Evolutionary conservation across 2,797 vertebrate genomes (phyloP).

Genomic region (Cichlasoma orientale): DNA sequence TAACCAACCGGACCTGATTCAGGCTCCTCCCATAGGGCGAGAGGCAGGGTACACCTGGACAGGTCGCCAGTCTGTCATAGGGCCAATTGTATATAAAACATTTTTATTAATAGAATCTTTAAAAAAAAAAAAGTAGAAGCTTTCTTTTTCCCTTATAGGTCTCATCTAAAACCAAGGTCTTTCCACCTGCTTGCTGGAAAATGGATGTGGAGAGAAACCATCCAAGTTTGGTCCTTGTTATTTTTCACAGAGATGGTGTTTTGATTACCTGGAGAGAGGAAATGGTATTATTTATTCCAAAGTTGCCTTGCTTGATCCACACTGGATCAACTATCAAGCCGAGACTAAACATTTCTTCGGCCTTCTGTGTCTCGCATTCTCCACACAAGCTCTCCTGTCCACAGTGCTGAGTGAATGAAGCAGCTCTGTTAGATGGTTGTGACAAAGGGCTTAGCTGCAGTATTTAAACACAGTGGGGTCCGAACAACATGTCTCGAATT

Average conservation of each 20-base stretch:
- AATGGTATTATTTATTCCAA: constrained; percentile 75
- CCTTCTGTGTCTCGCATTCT: constrained; percentile 31
- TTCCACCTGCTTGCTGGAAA: constrained; percentile 41
- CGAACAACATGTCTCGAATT: constrained; percentile 39
- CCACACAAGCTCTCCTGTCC: constrained; percentile 41
- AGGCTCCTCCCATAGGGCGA: too few relatives aligned
- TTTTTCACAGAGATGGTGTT: constrained; percentile 78
- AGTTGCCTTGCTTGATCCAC: constrained; percentile 64
- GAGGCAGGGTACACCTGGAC: too few relatives aligned
- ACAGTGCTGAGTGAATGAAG: constrained; percentile 22
- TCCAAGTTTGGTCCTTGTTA: constrained; percentile 54
- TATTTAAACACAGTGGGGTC: constrained; percentile 54
- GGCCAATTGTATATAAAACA: too few relatives aligned
- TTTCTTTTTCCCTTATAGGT: too few relatives aligned
- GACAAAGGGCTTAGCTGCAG: constrained; percentile 49
- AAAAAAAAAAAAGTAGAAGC: too few relatives aligned
- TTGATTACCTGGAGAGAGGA: constrained; percentile 75
- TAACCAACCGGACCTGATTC: too few relatives aligned
- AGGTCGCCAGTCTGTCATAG: too few relatives aligned
- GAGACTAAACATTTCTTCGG: constrained; percentile 59
- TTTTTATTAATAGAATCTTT: too few relatives aligned
- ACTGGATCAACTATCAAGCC: constrained; percentile 59
- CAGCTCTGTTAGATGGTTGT: constrained; percentile 47
- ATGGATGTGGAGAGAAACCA: constrained; percentile 49
- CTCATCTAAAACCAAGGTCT: neutral